phyloP scores from a whole-genome alignment of 2,888 invertebrate species.

The Branchellion lobata region DNA sequence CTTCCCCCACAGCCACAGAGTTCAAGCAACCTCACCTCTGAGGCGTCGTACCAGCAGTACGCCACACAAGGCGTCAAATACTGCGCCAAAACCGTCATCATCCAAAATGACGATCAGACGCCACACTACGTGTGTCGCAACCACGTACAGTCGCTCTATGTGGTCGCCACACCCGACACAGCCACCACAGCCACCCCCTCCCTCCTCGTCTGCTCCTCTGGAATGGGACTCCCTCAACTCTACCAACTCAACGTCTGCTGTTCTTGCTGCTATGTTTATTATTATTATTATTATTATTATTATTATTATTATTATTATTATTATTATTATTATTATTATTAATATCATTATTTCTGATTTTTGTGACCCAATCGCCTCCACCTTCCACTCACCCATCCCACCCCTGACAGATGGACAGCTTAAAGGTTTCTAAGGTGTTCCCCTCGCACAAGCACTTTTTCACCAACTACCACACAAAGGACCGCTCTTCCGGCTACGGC shows the following conservation, averaged over 20 bases:
- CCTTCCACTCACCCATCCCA: background rate
- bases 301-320: background rate
- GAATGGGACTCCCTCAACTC: background rate
- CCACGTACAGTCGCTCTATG: background rate
- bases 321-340: background rate
- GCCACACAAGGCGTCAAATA: background rate
- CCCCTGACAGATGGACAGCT: too few species aligned
- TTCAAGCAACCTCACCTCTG: background rate
- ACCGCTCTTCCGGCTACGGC: background rate
- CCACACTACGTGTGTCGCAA: background rate
- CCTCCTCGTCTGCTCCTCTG: background rate
- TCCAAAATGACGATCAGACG: background rate
- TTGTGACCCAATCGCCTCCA: background rate
- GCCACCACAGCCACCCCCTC: background rate
- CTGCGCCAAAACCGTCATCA: background rate
- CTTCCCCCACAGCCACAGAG: background rate
- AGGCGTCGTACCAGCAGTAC: background rate
- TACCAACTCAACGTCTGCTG: background rate
- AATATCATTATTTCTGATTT: background rate
- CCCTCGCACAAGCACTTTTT: too few species aligned
- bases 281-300: background rate
- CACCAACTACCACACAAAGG: too few species aligned
- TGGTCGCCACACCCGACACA: too few species aligned
- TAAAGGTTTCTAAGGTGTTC: too few species aligned
- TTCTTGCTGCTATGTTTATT: background rate